A percentile compares a stretch with the other conserved stretches of the same genome.
These are phyloP conservation scores for Drosophila saltans DNA, from an alignment of 1,140 invertebrate species.

Conservation along the genomic window DNA sequence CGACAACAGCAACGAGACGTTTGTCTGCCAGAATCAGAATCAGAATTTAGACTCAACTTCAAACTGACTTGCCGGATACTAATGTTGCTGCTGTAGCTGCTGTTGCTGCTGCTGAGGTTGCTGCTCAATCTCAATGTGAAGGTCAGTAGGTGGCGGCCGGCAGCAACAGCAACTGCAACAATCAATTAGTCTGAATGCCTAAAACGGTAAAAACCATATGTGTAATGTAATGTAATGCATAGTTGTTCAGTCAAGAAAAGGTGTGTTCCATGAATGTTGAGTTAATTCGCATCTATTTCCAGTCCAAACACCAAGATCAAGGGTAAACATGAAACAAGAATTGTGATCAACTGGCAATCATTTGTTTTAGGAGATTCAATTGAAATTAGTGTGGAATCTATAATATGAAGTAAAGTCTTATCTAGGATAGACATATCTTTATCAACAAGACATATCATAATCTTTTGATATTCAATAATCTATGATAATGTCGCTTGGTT, in stretches of 20 bases:
- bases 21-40: conserved; percentile 49
- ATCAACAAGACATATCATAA: too few relatives aligned
- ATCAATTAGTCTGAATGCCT: conserved; percentile 74
- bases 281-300: conserved; percentile 17
- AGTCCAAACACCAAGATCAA: conserved; percentile 54
- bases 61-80: conserved; percentile 71
- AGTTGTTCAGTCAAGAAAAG: conserved; percentile 14
- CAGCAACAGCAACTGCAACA: conserved; percentile 69
- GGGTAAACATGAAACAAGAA: conserved; percentile 23
- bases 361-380: background rate
- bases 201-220: conserved; percentile 72
- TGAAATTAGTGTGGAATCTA: too few relatives aligned
- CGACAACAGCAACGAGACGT: conserved; percentile 43
- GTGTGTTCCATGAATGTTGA: background rate
- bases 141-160: conserved; percentile 78
- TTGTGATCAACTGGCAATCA: background rate
- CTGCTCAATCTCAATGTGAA: conserved; percentile 70
- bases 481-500: too few relatives aligned
- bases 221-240: conserved; percentile 52
- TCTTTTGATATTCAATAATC: too few relatives aligned
- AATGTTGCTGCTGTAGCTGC: conserved; percentile 34
- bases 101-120: conserved; percentile 32
- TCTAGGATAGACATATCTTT: too few relatives aligned
- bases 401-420: too few relatives aligned
- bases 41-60: conserved; percentile 2